phyloP scores from a whole-genome alignment of 2,888 invertebrate genomes.

The Smittia sp. region DNA sequence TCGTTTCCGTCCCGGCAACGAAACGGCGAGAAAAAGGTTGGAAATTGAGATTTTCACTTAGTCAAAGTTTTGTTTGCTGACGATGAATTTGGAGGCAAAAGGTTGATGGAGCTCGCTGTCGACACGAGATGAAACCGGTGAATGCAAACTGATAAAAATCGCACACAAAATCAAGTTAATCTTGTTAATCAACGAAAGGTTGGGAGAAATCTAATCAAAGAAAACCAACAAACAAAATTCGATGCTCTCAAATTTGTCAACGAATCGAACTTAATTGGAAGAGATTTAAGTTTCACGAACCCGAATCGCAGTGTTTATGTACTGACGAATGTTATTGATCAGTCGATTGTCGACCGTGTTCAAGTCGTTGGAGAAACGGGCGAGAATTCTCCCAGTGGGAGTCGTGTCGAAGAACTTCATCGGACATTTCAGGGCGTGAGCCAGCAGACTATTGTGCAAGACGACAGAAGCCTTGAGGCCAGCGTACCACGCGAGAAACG shows the following conservation, averaged over 20 bases:
- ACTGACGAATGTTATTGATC: constrained; percentile 49
- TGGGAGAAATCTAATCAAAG: not conserved
- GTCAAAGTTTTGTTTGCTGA: no score
- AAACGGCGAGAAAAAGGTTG: no score
- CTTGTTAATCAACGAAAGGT: not conserved
- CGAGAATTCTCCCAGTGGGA: constrained; percentile 62
- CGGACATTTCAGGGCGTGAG: constrained; percentile 56
- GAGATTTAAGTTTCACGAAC: constrained; percentile 46
- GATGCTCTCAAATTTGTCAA: not conserved
- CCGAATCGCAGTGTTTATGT: constrained; percentile 47
- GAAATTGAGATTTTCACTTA: no score
- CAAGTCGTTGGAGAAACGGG: constrained; percentile 61
- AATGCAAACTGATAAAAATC: not conserved
- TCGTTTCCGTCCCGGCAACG: no score
- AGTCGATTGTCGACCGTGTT: constrained; percentile 58
- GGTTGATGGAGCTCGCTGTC: no score
- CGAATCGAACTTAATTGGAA: not conserved
- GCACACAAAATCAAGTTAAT: not conserved
- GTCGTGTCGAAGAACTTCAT: constrained; percentile 62
- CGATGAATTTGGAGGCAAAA: no score
- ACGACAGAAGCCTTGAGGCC: constrained; percentile 54
- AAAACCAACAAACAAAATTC: not conserved
- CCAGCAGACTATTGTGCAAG: constrained; percentile 56
- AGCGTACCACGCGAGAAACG: constrained; percentile 54
- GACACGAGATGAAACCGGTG: no score